Evolutionary conservation across 2,888 invertebrate genomes (phyloP), one percentile per base, ranked within the genome.

Genomic region (Acanthopleura granulata): DNA sequence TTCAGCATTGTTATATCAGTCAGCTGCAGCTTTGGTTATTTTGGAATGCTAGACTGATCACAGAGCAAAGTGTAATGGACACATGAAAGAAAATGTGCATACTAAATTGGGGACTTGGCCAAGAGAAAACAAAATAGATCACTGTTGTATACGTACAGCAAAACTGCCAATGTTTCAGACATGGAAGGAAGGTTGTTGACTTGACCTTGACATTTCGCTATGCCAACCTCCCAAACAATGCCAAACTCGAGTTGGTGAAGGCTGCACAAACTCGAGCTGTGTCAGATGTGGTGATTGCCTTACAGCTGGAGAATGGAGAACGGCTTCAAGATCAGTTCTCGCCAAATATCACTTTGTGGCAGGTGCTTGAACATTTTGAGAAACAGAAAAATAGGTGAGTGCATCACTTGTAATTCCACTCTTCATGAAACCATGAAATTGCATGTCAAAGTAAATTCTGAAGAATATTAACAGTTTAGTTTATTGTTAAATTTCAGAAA

Each of bases 171-270:
- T 40, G 40, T 85, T 86, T 50, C 78, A 93, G 93, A 87, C 96
- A 96, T 89, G 95, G 95, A 84, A 95, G 95, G 84, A 94, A 94
- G 87, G 91, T 94, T 40, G 87, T 97, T 40, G 96, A 97, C 89
- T 92, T 95, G 70, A 94, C 95, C 66, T 92, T 94, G 62, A 94
- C 94, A 74, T 93, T 97, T 75, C 93, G 96, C 30, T 96, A 95
- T 90, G 94, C 96, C 74, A 96, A 96, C 50, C 91, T 98, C 75
- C 95, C 97, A 3, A 98, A 97, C 90, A 97, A 97, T 92, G 97
- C 96, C 62, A 94, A 94, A 74, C 91, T 98, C 72, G 97, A 98
- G 92, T 93, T 98, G 93, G 93, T 94, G 57, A 93, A 94, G 83
- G 93, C 94, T 50, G 92, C 93, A 49, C 93, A 92, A 83, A 92